Evolutionary conservation across 1,140 invertebrate genomes (phyloP).

Genomic region (Cotesia vestalis): DNA sequence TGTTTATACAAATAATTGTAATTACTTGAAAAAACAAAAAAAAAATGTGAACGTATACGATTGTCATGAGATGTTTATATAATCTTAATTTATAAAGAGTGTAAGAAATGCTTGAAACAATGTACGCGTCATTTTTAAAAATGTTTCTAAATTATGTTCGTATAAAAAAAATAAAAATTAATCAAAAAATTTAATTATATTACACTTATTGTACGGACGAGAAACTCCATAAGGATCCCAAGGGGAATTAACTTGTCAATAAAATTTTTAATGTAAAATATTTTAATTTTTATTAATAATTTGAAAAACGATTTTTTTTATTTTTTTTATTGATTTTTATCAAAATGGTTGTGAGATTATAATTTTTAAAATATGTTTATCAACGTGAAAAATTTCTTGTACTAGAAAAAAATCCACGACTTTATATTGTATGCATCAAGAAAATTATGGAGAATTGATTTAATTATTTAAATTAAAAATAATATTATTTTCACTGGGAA

Average conservation of each 20-base stretch:
- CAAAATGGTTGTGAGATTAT: conserved; percentile 66
- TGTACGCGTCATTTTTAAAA: background rate
- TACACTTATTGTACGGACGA: conserved; percentile 4
- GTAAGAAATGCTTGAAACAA: conserved; percentile 7
- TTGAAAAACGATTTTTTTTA: conserved; percentile 50
- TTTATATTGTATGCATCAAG: conserved; percentile 4
- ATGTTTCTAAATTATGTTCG: background rate
- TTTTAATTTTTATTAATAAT: conserved; percentile 40
- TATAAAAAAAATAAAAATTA: conserved; percentile 10
- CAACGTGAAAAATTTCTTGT: conserved; percentile 33
- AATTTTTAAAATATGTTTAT: conserved; percentile 58
- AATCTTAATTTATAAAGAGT: background rate
- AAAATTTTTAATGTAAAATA: no score
- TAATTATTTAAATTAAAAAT: background rate
- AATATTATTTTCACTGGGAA: background rate
- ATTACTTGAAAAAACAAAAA: background rate
- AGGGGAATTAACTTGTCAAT: background rate
- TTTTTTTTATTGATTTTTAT: conserved; percentile 65
- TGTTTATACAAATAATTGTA: background rate
- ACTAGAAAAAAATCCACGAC: background rate
- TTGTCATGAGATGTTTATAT: conserved; percentile 9
- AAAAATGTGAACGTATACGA: conserved; percentile 16
- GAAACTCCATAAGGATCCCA: conserved; percentile 22
- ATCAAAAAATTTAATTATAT: background rate
- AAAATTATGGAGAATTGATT: background rate